phyloP scores from a whole-genome alignment of 1,140 invertebrate genomes.

The Leptinotarsa texana region DNA sequence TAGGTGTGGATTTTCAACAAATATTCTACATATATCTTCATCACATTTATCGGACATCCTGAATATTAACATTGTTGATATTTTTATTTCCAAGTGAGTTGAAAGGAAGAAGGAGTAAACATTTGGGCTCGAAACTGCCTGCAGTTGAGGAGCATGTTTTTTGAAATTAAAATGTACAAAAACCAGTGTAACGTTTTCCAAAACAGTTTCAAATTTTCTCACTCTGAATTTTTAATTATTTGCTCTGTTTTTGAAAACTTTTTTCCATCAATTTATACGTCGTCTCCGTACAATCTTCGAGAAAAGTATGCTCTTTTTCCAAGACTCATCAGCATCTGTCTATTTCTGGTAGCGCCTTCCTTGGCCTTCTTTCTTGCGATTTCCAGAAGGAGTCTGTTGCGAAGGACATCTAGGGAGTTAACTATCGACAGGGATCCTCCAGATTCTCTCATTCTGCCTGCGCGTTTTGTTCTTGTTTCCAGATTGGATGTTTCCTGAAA shows the following conservation, averaged over 20 bases:
- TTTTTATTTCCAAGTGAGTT: too few relatives aligned
- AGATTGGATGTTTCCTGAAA: slow-evolving; percentile 7
- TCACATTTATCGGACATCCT: too few relatives aligned
- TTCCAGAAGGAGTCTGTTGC: slow-evolving; percentile 73
- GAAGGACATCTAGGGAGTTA: slow-evolving; percentile 76
- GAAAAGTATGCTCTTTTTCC: slow-evolving; percentile 53
- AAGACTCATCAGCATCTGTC: slow-evolving; percentile 55
- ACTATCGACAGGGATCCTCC: slow-evolving; percentile 74
- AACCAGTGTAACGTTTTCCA: too few relatives aligned
- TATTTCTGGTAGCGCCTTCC: slow-evolving; percentile 57
- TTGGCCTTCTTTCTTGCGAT: slow-evolving; percentile 74
- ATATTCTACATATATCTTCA: too few relatives aligned
- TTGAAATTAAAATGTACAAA: too few relatives aligned
- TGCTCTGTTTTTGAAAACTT: neutral
- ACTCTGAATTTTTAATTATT: neutral
- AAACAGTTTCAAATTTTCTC: too few relatives aligned
- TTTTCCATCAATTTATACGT: neutral
- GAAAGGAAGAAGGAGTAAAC: too few relatives aligned
- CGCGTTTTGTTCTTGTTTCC: slow-evolving; percentile 46
- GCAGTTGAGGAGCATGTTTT: too few relatives aligned
- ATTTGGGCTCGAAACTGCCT: too few relatives aligned
- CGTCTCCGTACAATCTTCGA: neutral
- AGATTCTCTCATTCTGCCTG: slow-evolving; percentile 43
- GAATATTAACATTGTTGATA: too few relatives aligned
- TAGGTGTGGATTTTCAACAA: too few relatives aligned